Evolutionary conservation across 2,797 vertebrate genomes (phyloP).

Genomic region (Clarias fuscus): DNA sequence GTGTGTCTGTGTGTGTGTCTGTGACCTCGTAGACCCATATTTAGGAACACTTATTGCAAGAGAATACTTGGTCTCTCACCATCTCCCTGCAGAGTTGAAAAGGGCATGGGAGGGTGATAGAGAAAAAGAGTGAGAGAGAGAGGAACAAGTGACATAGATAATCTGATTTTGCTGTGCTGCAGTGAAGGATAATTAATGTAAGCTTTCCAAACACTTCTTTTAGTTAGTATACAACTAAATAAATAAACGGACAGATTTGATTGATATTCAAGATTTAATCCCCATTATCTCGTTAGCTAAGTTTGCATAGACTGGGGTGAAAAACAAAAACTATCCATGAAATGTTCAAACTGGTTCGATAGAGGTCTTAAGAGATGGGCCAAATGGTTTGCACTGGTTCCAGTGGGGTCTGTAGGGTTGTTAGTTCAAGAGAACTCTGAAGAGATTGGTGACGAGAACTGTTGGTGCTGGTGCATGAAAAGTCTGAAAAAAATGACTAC

Average conservation of each 20-base stretch:
- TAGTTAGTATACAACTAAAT: background rate
- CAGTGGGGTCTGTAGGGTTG: no score
- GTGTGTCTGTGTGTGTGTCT: background rate
- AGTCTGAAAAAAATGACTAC: no score
- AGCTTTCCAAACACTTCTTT: no score
- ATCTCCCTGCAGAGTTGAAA: constrained; percentile 16
- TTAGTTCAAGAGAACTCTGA: no score
- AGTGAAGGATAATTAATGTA: background rate
- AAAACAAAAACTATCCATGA: background rate
- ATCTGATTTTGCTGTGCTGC: background rate
- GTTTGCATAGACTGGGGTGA: background rate
- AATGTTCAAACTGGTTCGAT: no score
- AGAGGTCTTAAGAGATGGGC: no score
- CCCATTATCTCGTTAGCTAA: background rate
- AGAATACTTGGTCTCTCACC: background rate
- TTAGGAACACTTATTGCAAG: constrained; percentile 2
- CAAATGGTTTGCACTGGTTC: no score
- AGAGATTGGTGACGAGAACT: no score
- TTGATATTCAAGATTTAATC: no score
- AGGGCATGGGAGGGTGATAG: background rate
- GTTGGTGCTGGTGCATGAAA: no score
- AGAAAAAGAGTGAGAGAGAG: background rate
- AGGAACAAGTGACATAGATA: background rate
- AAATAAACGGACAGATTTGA: background rate
- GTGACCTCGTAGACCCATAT: constrained; percentile 5